Evolutionary conservation across 2,797 vertebrate species (phyloP).

Genomic region (Sphaeramia orbicularis): DNA sequence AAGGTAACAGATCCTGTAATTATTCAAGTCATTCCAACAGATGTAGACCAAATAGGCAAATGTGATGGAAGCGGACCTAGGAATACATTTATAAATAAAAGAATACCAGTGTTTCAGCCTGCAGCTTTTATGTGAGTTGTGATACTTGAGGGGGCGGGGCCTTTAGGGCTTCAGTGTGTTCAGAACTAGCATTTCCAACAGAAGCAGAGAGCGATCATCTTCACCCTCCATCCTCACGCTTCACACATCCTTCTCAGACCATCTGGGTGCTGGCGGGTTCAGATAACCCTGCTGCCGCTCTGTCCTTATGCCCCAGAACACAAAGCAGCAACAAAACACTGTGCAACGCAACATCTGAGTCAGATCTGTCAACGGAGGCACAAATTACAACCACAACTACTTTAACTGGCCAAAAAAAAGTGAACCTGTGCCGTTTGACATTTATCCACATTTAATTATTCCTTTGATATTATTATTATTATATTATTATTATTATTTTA

Average conservation of each 20-base stretch:
- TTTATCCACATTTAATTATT: too few species aligned
- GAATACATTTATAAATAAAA: too few species aligned
- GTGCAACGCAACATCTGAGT: constrained; percentile 8
- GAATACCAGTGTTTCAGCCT: too few species aligned
- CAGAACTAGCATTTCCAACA: background rate
- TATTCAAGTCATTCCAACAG: too few species aligned
- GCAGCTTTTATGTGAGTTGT: constrained; percentile 7
- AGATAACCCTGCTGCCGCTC: constrained; percentile 50
- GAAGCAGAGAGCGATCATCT: background rate
- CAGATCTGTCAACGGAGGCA: background rate
- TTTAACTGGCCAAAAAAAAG: too few species aligned
- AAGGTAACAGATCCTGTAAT: too few species aligned
- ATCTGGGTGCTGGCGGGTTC: constrained; percentile 57
- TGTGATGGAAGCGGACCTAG: too few species aligned
- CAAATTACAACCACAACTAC: too few species aligned
- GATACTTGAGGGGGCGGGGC: background rate
- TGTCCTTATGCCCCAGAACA: constrained; percentile 42
- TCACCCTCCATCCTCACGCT: constrained; percentile 34
- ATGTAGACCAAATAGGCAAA: too few species aligned
- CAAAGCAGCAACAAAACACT: constrained; percentile 17
- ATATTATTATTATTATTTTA: too few species aligned
- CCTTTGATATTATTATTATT: too few species aligned
- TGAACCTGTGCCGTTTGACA: too few species aligned
- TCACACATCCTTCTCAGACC: constrained; percentile 66
- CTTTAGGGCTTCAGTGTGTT: constrained; percentile 1